Evolutionary conservation across 2,888 invertebrate species (phyloP), one percentile per base, ranked within the genome.

Genomic region (Trachelus stipa): DNA sequence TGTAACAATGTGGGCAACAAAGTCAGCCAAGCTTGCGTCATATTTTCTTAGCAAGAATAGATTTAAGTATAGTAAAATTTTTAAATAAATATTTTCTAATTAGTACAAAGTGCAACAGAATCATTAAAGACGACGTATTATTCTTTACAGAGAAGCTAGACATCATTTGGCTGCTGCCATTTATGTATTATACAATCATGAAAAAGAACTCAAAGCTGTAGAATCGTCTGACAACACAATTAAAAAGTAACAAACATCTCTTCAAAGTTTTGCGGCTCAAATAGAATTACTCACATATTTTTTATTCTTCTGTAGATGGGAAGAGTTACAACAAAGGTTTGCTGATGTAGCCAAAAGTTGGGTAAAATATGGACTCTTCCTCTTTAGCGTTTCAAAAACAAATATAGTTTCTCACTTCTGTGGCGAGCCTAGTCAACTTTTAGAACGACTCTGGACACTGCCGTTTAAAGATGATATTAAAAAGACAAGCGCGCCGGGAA

Each of bases 121-220:
- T 56, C 56, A 56, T 75, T 33, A 75, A 69, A 69, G 73, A n/a
- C 12, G n/a, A 79, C 12, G 23, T 23, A 74, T 35, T 68, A n/a
- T 34, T 30, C 4, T n/a, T 79, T 89, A 91, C 30, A 90, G 89
- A 30, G 92, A 93, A 82, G 94, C 95, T 4, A 91, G 95, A 69
- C 95, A 96, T 89, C 95, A 96, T 88, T 91, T 96, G 79, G 93
- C 93, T 83, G 94, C 94, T 69, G 94, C 95, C 0, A 93, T 93
- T 84, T 91, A 92, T 81, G 92, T 95, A 12, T 87, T 95, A 69
- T 91, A 93, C 77, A 93, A 93, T 11, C 92, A 94, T 83, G 94
- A 94, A 85, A 92, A 92, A 73, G 92, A 92, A 81, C 92, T 93
- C 82, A 92, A 92, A 91, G 92, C 84, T 92, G 92, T 82, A 90